Conservation (phyloP, 2,113 vertebrate genomes). For the Paradoxurus hermaphroditus region DNA sequence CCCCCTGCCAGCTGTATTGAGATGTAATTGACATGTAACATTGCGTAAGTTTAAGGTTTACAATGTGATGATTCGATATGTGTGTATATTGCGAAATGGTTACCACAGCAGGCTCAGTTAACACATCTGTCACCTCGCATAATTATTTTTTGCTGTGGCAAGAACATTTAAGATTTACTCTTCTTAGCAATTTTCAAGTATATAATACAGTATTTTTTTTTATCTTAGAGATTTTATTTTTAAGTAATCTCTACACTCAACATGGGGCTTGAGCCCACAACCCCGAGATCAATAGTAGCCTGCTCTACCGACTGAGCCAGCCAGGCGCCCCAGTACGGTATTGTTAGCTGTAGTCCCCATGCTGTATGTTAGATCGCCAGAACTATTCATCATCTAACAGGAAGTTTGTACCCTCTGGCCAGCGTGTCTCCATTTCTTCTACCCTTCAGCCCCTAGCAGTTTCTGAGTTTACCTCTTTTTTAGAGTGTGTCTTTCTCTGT, state of each 20-base stretch:
- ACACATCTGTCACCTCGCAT: not conserved
- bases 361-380: not conserved
- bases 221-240: not conserved
- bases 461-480: not conserved
- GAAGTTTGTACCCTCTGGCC: not conserved
- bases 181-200: not conserved
- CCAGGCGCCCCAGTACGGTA: not conserved
- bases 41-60: not conserved
- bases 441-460: not conserved
- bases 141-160: not conserved
- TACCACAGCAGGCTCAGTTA: not conserved
- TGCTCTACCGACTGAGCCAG: not conserved
- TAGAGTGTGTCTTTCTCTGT: not conserved
- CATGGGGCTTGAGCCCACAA: not conserved
- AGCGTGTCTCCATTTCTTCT: not conserved
- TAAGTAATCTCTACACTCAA: not conserved
- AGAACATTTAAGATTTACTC: not conserved
- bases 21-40: not conserved
- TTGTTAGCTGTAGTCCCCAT: not conserved
- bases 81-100: not conserved
- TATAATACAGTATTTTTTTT: not conserved
- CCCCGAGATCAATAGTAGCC: not conserved
- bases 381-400: not conserved
- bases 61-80: not conserved
- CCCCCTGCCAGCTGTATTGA: not conserved